A percentile compares a stretch with the other conserved stretches of the same genome.
phyloP scores from a whole-genome alignment of 2,797 vertebrate genomes.

The Amphiprion clarkii region DNA sequence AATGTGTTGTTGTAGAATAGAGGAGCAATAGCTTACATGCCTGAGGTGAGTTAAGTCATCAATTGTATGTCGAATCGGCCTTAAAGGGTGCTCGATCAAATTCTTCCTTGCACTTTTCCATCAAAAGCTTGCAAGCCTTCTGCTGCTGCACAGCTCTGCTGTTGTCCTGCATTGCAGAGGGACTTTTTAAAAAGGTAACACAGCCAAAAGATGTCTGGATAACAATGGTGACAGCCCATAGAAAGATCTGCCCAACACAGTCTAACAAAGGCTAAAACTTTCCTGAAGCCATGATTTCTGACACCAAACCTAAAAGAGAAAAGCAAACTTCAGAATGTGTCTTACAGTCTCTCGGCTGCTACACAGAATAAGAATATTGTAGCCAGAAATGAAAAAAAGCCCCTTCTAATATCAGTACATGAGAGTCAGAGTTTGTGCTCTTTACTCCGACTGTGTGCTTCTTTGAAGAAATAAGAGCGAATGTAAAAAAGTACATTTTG shows the following conservation, averaged over 20 bases:
- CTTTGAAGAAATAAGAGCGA: constrained; percentile 63
- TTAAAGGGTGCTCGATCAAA: constrained; percentile 32
- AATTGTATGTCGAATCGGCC: constrained; percentile 15
- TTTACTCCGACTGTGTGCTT: constrained; percentile 43
- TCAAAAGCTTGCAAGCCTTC: constrained; percentile 30
- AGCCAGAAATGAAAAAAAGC: constrained; percentile 11
- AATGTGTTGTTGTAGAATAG: constrained; percentile 25
- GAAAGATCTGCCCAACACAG: constrained; percentile 11
- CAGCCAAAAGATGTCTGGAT: background rate
- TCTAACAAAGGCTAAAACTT: constrained; percentile 27
- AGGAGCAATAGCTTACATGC: constrained; percentile 21
- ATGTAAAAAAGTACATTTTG: constrained; percentile 60
- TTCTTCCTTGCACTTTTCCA: constrained; percentile 32
- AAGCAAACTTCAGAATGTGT: constrained; percentile 25
- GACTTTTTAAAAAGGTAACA: constrained; percentile 26
- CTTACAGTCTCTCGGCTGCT: constrained; percentile 11
- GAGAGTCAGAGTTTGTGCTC: constrained; percentile 54
- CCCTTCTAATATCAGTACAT: constrained; percentile 36
- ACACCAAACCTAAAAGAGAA: constrained; percentile 15
- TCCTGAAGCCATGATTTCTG: constrained; percentile 23
- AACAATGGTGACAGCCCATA: constrained; percentile 3
- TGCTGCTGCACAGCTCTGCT: constrained; percentile 9
- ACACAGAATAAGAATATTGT: constrained; percentile 13
- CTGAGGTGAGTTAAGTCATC: constrained; percentile 42
- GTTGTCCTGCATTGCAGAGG: constrained; percentile 21